These are phyloP conservation scores for Callipepla squamata DNA, from an alignment of 2,113 vertebrate species.

Conservation along the genomic window DNA sequence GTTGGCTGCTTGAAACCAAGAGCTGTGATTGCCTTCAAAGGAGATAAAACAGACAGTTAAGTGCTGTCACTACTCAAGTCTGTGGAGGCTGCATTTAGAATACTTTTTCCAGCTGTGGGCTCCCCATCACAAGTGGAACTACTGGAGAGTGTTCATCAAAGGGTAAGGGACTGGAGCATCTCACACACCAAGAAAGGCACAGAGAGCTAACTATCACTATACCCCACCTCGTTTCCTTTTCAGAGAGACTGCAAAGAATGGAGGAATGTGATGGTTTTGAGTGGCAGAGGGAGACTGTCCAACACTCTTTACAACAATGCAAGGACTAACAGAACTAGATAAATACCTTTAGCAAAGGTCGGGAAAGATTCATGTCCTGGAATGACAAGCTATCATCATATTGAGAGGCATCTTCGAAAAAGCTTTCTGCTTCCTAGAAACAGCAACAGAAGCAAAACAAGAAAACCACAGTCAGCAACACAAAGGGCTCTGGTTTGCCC, in stretches of 20 bases:
- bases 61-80: background rate
- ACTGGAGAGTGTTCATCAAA: background rate
- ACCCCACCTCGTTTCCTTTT: background rate
- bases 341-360: slow-evolving; percentile 93
- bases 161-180: background rate
- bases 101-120: background rate
- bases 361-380: slow-evolving; percentile 96
- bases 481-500: background rate
- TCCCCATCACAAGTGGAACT: background rate
- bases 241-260: background rate
- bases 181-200: background rate
- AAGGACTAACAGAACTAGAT: background rate
- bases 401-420: slow-evolving; percentile 91
- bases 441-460: background rate
- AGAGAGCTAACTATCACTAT: background rate
- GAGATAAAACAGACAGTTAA: background rate
- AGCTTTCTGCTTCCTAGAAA: slow-evolving; percentile 79
- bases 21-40: slow-evolving; percentile 86
- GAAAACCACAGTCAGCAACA: background rate
- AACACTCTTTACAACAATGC: background rate
- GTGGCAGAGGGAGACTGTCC: background rate
- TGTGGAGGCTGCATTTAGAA: background rate
- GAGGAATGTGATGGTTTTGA: background rate
- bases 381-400: slow-evolving; percentile 90
- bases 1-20: slow-evolving; percentile 95